A percentile compares a stretch with the other conserved stretches of the same genome.
phyloP scores from a whole-genome alignment of 2,888 invertebrate genomes.

The Julus scandinavius region DNA sequence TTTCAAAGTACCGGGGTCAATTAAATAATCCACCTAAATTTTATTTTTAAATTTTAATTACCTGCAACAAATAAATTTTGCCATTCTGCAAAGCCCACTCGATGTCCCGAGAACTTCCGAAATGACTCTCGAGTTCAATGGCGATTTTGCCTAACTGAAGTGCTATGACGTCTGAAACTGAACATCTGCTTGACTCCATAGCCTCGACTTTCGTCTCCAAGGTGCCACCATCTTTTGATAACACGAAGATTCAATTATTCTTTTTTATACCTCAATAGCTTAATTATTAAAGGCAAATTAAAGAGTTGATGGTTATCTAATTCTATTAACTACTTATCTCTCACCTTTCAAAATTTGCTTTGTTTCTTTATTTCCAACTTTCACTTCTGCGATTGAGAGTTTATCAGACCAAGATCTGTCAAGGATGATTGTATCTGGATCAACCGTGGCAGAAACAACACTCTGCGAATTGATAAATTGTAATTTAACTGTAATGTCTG shows the following conservation, averaged over 20 bases:
- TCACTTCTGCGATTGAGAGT: slow-evolving; percentile 63
- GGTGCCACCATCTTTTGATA: not conserved
- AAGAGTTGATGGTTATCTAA: no score
- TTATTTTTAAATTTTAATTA: slow-evolving; percentile 22
- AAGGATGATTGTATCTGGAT: slow-evolving; percentile 79
- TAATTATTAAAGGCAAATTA: no score
- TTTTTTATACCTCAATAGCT: no score
- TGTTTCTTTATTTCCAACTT: not conserved
- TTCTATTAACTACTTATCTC: no score
- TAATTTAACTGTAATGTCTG: no score
- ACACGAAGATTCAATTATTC: not conserved
- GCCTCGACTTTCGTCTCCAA: not conserved
- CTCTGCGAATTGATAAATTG: no score
- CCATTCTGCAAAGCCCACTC: slow-evolving; percentile 81
- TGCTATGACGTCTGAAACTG: slow-evolving; percentile 71
- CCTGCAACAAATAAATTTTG: slow-evolving; percentile 56
- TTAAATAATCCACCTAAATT: no score
- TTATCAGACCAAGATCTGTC: slow-evolving; percentile 68
- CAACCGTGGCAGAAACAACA: slow-evolving; percentile 81
- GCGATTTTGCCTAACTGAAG: slow-evolving; percentile 72
- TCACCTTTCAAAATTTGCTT: not conserved
- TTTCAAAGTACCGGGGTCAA: no score
- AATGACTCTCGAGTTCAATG: slow-evolving; percentile 73
- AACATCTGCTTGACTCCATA: slow-evolving; percentile 64
- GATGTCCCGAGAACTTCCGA: slow-evolving; percentile 79